Evolutionary conservation across 1,140 invertebrate species (phyloP), one percentile per base, ranked within the genome.

Genomic region (Meloidogyne floridensis): DNA sequence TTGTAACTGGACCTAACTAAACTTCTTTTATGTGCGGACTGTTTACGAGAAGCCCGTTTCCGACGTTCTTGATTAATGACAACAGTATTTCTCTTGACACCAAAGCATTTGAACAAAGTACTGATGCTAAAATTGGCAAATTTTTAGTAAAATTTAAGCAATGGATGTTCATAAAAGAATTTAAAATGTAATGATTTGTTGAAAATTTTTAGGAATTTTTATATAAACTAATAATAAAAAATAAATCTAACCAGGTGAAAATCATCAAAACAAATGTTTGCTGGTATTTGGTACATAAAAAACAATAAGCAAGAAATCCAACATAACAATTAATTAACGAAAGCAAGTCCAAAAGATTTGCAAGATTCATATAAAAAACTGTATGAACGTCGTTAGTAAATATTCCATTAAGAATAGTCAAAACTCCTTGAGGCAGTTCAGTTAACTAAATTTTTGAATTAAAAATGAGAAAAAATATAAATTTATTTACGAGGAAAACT

Each of bases 291-390:
- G 84, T 82, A 75, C 87, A 87, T 6, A 88, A 59, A 69, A 86
- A 88, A 54, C 79, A 81, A 54, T 88, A 86, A 32, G 87, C 82
- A 18, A 86, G 80, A 65, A 88, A 87, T 42, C 85, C 86, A 51
- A 89, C 86, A 80, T 87, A 87, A 69, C 86, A 87, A 73, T 87
- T 87, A 10, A 87, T 89, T 11, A 87, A 72, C 51, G 86, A 87
- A 8, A 87, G 75, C 11, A 87, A 20, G 73, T 87, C 86, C 51
- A 87, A 71, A 2, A 87, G 18, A 77, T 89, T 85, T 18, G 85
- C 86, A 18, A 87, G 56, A 72, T 84, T 80, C 80, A 81, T 81
- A 71, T 87, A 89, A 73, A 86, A 83, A 54, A 89, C 82, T 20
- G 77, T 86, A 77, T 86, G 87, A 5, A 86, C 86, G 65, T 89